A percentile compares a stretch with the other conserved stretches of the same genome.
These are phyloP conservation scores for Xestobium rufovillosum DNA, from an alignment of 2,888 invertebrate species.

Conservation along the genomic window DNA sequence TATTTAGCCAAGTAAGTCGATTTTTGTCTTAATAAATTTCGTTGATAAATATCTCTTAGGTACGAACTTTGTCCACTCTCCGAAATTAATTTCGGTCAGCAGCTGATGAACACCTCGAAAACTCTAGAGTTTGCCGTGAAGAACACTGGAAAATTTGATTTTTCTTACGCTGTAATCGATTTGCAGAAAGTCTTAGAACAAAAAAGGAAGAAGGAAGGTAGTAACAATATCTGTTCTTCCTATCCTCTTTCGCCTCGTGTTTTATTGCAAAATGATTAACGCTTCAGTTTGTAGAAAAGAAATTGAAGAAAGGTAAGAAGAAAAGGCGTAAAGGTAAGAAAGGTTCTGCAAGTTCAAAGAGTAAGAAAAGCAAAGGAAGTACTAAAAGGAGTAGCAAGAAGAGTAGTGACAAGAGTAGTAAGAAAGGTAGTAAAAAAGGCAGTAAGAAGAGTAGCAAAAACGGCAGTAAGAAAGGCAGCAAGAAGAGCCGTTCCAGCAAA, in stretches of 20 bases:
- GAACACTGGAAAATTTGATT: slow-evolving; percentile 54
- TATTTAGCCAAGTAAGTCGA: slow-evolving; percentile 28
- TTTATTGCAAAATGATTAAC: slow-evolving; percentile 1
- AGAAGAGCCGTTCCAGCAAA: slow-evolving; percentile 8
- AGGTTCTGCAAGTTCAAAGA: slow-evolving; percentile 14
- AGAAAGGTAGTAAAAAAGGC: slow-evolving; percentile 11
- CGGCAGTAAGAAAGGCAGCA: slow-evolving; percentile 11
- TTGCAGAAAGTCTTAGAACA: slow-evolving; percentile 20
- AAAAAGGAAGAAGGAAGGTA: slow-evolving; percentile 15
- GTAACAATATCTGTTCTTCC: too few relatives aligned
- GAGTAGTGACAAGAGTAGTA: slow-evolving; percentile 6
- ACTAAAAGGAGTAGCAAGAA: slow-evolving; percentile 7
- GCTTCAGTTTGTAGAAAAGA: slow-evolving; percentile 1
- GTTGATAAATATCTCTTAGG: too few relatives aligned
- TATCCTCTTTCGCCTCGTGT: too few relatives aligned
- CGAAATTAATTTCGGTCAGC: slow-evolving; percentile 53
- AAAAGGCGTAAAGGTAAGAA: slow-evolving; percentile 10
- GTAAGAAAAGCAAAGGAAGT: slow-evolving; percentile 17
- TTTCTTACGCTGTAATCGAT: slow-evolving; percentile 30
- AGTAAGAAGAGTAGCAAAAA: slow-evolving; percentile 11
- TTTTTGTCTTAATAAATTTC: too few relatives aligned
- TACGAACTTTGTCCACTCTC: slow-evolving; percentile 52
- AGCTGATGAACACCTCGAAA: slow-evolving; percentile 47
- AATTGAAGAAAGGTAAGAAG: too few relatives aligned
- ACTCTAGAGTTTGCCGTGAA: slow-evolving; percentile 50